Conservation (phyloP, 2,113 vertebrate species). For the Mormyrus lacerda region DNA sequence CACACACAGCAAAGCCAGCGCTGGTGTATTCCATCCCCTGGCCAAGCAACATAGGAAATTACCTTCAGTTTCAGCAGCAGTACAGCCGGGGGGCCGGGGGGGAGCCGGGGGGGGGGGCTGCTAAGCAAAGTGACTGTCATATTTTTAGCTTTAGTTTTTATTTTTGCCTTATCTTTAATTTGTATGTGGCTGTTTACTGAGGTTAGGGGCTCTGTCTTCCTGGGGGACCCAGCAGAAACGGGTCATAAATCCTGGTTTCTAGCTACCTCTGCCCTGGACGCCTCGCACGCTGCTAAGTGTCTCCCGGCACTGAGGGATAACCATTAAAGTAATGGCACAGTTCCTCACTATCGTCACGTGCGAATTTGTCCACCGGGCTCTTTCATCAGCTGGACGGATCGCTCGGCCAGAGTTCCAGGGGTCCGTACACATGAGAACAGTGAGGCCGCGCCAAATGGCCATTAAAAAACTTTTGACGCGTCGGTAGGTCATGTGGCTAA, state of each 20-base stretch:
- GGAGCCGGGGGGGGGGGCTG: no score
- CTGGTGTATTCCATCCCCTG: not conserved
- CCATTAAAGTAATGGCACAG: not conserved
- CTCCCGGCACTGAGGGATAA: not conserved
- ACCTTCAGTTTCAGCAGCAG: not conserved
- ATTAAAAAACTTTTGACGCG: not conserved
- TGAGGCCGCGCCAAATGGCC: not conserved
- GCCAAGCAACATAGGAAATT: not conserved
- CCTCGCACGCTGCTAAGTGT: not conserved
- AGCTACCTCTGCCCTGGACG: not conserved
- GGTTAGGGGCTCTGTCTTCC: not conserved
- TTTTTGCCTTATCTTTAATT: not conserved
- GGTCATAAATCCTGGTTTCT: not conserved
- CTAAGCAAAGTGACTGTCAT: not conserved
- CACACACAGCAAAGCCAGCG: not conserved
- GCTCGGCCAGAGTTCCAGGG: not conserved
- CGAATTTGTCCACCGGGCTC: not conserved
- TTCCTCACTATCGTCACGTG: not conserved
- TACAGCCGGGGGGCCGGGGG: no score
- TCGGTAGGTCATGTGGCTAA: constrained; percentile 34
- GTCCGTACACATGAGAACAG: not conserved
- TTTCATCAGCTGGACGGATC: not conserved
- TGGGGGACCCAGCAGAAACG: not conserved
- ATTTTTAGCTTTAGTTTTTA: not conserved
- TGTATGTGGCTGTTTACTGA: not conserved